Percentiles rank a stretch among this genome's conserved stretches.
Evolutionary conservation across 1,140 invertebrate species (phyloP).

Genomic region (Leucophenga varia): DNA sequence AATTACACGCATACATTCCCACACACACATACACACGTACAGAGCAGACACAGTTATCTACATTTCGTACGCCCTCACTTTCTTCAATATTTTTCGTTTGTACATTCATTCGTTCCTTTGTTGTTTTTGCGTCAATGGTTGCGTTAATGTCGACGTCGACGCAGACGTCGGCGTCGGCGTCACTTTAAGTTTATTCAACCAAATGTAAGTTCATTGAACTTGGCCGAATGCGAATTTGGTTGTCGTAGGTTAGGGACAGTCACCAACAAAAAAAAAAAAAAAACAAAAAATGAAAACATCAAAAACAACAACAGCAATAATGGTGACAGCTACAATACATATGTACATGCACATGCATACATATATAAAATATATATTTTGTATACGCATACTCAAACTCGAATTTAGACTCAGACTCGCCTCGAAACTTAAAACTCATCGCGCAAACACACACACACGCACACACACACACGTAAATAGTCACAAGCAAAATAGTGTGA

Average conservation of each 20-base stretch:
- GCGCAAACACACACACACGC: too few relatives aligned
- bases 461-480: too few relatives aligned
- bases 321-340: too few relatives aligned
- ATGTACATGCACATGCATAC: conserved; percentile 1
- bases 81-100: too few relatives aligned
- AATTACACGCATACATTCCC: not conserved
- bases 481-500: too few relatives aligned
- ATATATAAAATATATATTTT: conserved; percentile 18
- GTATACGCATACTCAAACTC: too few relatives aligned
- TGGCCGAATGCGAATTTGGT: conserved; percentile 50
- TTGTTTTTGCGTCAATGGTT: conserved; percentile 17
- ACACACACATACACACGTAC: not conserved
- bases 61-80: too few relatives aligned
- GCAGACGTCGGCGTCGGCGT: conserved; percentile 30
- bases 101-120: too few relatives aligned
- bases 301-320: too few relatives aligned
- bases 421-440: too few relatives aligned
- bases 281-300: conserved; percentile 48
- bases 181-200: conserved; percentile 49
- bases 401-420: too few relatives aligned
- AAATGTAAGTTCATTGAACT: conserved; percentile 52
- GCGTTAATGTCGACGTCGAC: conserved; percentile 17
- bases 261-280: conserved; percentile 36
- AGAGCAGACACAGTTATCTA: too few relatives aligned
- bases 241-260: conserved; percentile 53